A percentile compares a stretch with the other conserved stretches of the same genome.
Conservation (phyloP, 1,140 invertebrate species). For the Drosophila mayri region DNA sequence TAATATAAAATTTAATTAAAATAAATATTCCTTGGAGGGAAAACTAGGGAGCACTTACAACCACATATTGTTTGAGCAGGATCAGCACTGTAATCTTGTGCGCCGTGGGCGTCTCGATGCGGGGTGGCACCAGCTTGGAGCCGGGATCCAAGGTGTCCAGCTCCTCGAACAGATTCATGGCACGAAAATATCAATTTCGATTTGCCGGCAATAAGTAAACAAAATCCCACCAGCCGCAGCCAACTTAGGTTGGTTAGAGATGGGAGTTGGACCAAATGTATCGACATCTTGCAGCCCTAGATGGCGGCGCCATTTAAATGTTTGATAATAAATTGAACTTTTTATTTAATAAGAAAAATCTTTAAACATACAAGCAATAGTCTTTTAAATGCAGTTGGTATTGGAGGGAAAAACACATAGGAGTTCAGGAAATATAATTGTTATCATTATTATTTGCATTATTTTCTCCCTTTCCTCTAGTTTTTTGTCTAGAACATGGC, state of each 20-base stretch:
- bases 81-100: slow-evolving; percentile 78
- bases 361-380: neutral
- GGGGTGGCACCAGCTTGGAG: slow-evolving; percentile 53
- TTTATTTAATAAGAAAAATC: neutral
- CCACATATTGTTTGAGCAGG: slow-evolving; percentile 81
- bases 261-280: neutral
- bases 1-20: neutral
- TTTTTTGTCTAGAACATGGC: no score
- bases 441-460: no score
- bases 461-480: no score
- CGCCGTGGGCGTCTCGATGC: slow-evolving; percentile 77
- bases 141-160: slow-evolving; percentile 75
- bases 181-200: neutral
- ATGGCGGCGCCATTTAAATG: slow-evolving; percentile 22
- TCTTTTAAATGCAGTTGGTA: neutral
- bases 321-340: neutral
- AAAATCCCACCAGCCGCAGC: slow-evolving; percentile 23
- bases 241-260: slow-evolving; percentile 39
- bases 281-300: slow-evolving; percentile 8
- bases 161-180: slow-evolving; percentile 77
- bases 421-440: neutral
- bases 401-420: neutral
- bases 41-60: slow-evolving; percentile 40
- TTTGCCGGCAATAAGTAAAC: slow-evolving; percentile 64
- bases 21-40: neutral